phyloP scores from a whole-genome alignment of 2,888 invertebrate species.

The Volucella bombylans region DNA sequence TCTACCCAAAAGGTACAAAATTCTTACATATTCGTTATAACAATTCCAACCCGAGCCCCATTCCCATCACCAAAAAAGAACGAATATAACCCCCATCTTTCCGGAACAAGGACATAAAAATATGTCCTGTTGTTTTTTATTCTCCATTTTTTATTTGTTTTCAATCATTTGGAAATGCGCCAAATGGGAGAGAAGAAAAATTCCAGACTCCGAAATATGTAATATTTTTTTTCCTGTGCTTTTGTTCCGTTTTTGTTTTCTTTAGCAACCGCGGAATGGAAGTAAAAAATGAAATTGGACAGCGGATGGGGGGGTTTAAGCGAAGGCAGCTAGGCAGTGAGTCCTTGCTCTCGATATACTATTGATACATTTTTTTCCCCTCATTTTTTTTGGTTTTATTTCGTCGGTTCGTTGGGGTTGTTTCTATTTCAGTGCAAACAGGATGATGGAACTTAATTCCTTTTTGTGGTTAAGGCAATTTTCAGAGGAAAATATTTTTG shows the following conservation, averaged over 20 bases:
- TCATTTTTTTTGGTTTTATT: constrained; percentile 16
- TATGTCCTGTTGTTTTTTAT: constrained; percentile 36
- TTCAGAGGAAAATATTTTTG: constrained; percentile 41
- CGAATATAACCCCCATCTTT: constrained; percentile 13
- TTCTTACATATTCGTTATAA: constrained; percentile 36
- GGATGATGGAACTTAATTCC: constrained; percentile 36
- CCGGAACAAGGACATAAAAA: constrained; percentile 47
- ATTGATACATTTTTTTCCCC: constrained; percentile 31
- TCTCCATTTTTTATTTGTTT: constrained; percentile 64
- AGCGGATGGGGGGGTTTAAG: neutral
- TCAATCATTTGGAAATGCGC: constrained; percentile 66
- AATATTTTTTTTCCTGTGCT: neutral
- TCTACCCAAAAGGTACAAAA: neutral
- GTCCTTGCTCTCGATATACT: constrained; percentile 44
- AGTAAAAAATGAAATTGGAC: neutral
- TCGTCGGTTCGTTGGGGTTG: constrained; percentile 11
- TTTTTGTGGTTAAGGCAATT: constrained; percentile 37
- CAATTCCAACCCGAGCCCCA: constrained; percentile 11
- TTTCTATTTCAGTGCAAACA: constrained; percentile 37
- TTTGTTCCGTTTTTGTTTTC: constrained; percentile 13
- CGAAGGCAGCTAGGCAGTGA: neutral
- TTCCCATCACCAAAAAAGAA: neutral
- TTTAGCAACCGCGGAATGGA: constrained; percentile 37
- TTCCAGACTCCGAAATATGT: constrained; percentile 38
- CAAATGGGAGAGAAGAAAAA: constrained; percentile 57